Evolutionary conservation across 2,797 vertebrate genomes (phyloP), one percentile per base, ranked within the genome.

Genomic region (Tinamus major): DNA sequence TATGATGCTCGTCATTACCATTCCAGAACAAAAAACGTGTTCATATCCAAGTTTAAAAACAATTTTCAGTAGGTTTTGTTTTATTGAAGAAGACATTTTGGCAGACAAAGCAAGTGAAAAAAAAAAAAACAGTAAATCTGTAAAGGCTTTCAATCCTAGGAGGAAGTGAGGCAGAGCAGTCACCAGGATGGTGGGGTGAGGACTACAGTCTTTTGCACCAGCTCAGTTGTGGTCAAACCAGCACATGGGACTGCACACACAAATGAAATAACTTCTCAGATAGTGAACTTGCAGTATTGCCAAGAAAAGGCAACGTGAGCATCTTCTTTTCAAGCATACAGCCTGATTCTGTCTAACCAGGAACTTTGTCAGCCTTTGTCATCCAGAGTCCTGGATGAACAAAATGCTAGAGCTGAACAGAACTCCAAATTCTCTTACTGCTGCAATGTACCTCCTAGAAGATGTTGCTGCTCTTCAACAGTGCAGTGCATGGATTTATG

Each of bases 41-140:
- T 64, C 0, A 0, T 26, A 23, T 29, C 31, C 56, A 75, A 37
- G 24, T 29, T 71, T n/a, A 24, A 26, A 21, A 37, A 2, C 64
- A 49, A 55, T 2, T 16, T 49, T 70, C 29, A 26, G 31, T 14
- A 13, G 3, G 3, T 67, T 89, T 89, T 41, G 12, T 56, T 82
- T 44, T 41, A 19, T 21, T 84, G 77, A 55, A 64, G 39, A 35
- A 24, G 20, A 64, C 2, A 9, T 64, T 89, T 89, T 70, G 64
- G 20, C 24, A 87, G 27, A 14, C 11, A 26, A 67, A 53, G 8
- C 3, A 85, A 17, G 7, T 56, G 9, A 56, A 76, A 84, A 86
- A 35, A 13, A 27, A 13, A 46, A 56, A 76, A 79, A 3, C 31
- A 74, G 31, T 21, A 79, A n/a, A 53, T 55, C 53, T 18, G 29